A percentile compares a stretch with the other conserved stretches of the same genome.
Conservation (phyloP, 92 coral and sea anemone genomes). For the Bergia puertoricense region DNA sequence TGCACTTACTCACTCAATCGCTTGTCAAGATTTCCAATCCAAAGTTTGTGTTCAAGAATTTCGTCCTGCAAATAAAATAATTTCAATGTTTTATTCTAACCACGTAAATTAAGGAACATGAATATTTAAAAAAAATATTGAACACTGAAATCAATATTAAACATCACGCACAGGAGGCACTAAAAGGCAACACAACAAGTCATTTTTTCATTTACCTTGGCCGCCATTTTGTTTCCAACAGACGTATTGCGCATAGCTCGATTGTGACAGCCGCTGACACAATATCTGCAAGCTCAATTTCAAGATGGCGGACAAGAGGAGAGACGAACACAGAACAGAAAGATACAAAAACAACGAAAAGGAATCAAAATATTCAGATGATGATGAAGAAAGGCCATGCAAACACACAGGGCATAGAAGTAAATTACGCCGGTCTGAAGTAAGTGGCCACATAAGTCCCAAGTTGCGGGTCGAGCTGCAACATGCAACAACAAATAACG, state of each 20-base stretch:
- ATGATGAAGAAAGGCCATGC: neutral
- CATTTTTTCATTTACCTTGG: neutral
- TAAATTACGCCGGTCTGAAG: conserved; percentile 28
- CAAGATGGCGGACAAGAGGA: conserved; percentile 80
- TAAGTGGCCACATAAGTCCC: neutral
- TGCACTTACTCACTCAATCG: conserved; percentile 87
- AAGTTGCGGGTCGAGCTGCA: no score
- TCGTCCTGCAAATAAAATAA: conserved; percentile 29
- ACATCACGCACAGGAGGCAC: neutral
- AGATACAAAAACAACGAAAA: conserved; percentile 21
- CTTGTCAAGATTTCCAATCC: conserved; percentile 96
- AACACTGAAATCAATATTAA: neutral
- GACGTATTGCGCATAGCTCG: conserved; percentile 12
- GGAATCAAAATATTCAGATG: conserved; percentile 23
- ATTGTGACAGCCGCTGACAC: conserved; percentile 14
- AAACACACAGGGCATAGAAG: conserved; percentile 20
- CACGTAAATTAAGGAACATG: neutral
- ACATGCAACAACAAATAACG: no score
- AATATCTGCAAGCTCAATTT: conserved; percentile 34
- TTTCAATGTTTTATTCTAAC: neutral
- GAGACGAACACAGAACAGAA: conserved; percentile 31
- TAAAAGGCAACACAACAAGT: neutral
- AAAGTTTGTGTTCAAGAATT: conserved; percentile 66
- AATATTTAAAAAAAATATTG: neutral
- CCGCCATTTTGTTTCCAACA: conserved; percentile 58